A percentile compares a stretch with the other conserved stretches of the same genome.
Evolutionary conservation across 2,113 vertebrate species (phyloP).

Genomic region (Psettodes erumei): DNA sequence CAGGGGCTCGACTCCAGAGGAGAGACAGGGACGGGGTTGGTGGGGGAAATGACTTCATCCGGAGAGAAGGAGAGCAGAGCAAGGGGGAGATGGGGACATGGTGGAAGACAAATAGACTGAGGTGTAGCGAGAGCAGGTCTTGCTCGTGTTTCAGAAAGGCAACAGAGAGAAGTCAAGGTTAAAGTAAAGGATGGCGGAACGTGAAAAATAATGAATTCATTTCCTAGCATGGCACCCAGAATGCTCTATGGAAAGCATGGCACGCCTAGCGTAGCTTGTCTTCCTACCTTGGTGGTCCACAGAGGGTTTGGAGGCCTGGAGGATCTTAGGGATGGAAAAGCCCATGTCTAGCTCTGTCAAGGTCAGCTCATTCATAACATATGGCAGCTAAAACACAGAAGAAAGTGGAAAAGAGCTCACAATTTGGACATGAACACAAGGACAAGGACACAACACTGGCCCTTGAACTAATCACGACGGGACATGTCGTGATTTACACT

Average conservation of each 20-base stretch:
- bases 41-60: conserved; percentile 10
- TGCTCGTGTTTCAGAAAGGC: conserved; percentile 7
- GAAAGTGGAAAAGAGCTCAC: background rate
- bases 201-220: background rate
- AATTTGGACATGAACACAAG: background rate
- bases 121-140: background rate
- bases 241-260: background rate
- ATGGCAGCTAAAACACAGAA: conserved; percentile 87
- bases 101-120: background rate
- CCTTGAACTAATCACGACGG: background rate
- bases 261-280: background rate
- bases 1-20: conserved; percentile 21
- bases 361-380: conserved; percentile 98
- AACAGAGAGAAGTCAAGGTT: background rate
- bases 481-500: too few species aligned
- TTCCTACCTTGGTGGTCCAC: conserved; percentile 94
- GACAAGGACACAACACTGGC: background rate
- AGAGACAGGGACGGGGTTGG: background rate
- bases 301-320: conserved; percentile 91
- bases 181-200: background rate
- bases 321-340: conserved; percentile 94
- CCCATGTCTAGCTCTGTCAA: conserved; percentile 98
- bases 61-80: conserved; percentile 16
- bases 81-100: conserved; percentile 3
- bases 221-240: background rate